phyloP scores from a whole-genome alignment of 2,113 vertebrate genomes.

The Cebus imitator region DNA sequence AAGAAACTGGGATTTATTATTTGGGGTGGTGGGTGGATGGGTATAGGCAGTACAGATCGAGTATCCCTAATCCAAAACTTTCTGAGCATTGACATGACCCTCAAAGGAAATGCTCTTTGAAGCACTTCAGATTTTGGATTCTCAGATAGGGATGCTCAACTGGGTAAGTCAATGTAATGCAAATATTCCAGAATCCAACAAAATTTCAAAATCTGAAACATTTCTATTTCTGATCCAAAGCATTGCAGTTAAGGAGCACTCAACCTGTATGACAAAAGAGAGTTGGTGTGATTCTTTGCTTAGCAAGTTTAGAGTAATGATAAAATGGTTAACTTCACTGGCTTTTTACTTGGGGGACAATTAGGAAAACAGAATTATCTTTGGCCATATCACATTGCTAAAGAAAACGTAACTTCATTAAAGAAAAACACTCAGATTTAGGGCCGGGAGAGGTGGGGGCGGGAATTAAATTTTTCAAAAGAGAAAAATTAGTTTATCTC shows the following conservation, averaged over 20 bases:
- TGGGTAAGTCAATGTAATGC: neutral
- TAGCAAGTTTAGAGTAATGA: too few relatives aligned
- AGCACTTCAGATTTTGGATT: neutral
- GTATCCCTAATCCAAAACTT: neutral
- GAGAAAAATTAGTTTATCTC: neutral
- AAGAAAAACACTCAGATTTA: constrained; percentile 21
- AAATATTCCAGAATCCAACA: neutral
- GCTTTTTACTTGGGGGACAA: neutral
- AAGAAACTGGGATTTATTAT: neutral
- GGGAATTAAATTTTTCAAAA: neutral
- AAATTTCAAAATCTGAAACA: neutral
- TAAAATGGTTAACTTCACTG: neutral
- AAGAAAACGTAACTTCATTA: neutral
- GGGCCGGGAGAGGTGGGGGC: rapidly evolving
- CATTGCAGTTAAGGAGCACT: neutral
- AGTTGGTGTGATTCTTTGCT: neutral
- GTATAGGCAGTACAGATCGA: neutral
- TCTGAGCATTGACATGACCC: neutral
- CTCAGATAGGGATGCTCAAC: neutral
- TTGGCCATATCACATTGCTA: neutral
- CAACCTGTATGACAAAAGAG: neutral
- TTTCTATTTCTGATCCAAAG: neutral
- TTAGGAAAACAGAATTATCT: neutral
- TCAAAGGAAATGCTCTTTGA: neutral
- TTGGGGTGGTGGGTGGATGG: neutral